Evolutionary conservation across 2,888 invertebrate species (phyloP), one percentile per base, ranked within the genome.

Genomic region (Elegia similella): DNA sequence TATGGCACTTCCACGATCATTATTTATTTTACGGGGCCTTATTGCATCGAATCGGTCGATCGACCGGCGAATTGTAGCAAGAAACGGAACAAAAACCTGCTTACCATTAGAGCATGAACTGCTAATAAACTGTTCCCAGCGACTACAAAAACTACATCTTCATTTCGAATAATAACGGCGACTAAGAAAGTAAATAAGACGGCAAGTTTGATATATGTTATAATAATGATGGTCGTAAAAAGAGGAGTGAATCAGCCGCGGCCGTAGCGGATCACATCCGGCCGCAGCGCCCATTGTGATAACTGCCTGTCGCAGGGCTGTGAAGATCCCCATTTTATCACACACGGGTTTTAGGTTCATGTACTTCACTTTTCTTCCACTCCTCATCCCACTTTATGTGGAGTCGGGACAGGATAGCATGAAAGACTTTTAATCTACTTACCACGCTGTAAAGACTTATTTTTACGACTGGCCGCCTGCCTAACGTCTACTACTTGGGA

Each of bases 161-260:
- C 84, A 86, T 81, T 79, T 78, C 71, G 67, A 74, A 79, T 78
- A 78, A 83, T 86, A 84, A 84, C 78, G 82, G 73, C 74, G 73
- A 75, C 76, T 78, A 77, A 73, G 76, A 83, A 83, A 82, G 82
- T 84, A 82, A 83, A 82, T 84, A 82, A 77, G 78, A 76, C 78
- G 75, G 79, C 63, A 67, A 67, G 78, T 81, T 86, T 83, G 75
- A 81, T 83, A 79, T 76, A 73, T 75, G 69, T 76, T 59, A 72
- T 69, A 73, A 72, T 84, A 81, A 86, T 84, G 78, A 79, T 78
- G 80, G 81, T 70, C 74, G 72, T 70, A 67, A 70, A 74, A 65
- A 64, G 62, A 64, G 63, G 62, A 65, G 65, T 67, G 69, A 72
- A 72, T 72, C 59, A 62, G 68, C 67, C 65, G 69, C 78, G 80